Conservation (phyloP, 2,797 vertebrate species). For the Notolepis coatsorum region DNA sequence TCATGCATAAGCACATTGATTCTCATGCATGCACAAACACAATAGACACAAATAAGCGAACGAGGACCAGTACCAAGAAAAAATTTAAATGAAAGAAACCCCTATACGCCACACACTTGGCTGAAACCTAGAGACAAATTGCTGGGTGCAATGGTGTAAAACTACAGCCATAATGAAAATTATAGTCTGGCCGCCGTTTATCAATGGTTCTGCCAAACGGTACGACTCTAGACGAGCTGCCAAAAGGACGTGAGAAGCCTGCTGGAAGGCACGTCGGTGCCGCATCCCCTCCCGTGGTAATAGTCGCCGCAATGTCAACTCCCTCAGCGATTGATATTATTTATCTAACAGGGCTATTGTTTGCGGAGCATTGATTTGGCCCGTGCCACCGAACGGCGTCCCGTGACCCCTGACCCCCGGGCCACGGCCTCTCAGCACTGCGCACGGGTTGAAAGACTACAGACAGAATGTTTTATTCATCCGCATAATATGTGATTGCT, state of each 20-base stretch:
- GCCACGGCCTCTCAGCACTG: conserved; percentile 57
- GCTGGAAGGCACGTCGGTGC: conserved; percentile 49
- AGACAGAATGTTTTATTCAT: conserved; percentile 74
- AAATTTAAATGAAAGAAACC: background rate
- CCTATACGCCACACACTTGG: conserved; percentile 29
- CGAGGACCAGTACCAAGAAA: background rate
- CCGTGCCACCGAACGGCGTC: conserved; percentile 37
- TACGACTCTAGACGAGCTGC: conserved; percentile 8
- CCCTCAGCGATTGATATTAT: conserved; percentile 49
- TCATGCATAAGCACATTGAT: background rate
- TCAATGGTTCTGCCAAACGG: conserved; percentile 64
- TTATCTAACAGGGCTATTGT: conserved; percentile 60
- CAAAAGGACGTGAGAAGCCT: conserved; percentile 42
- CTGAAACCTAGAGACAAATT: conserved; percentile 55
- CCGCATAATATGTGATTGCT: conserved; percentile 54
- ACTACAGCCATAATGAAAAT: conserved; percentile 80
- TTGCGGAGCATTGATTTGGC: conserved; percentile 34
- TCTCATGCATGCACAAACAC: too few species aligned
- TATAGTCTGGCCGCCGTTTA: conserved; percentile 72
- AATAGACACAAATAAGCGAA: background rate
- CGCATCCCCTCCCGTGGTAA: conserved; percentile 67
- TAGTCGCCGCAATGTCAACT: conserved; percentile 60
- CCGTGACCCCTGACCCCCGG: conserved; percentile 55
- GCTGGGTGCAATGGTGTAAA: conserved; percentile 47
- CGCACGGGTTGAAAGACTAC: conserved; percentile 35